These are phyloP conservation scores for Lindbergichthys nudifrons DNA, from an alignment of 2,797 vertebrate genomes.

Conservation along the genomic window DNA sequence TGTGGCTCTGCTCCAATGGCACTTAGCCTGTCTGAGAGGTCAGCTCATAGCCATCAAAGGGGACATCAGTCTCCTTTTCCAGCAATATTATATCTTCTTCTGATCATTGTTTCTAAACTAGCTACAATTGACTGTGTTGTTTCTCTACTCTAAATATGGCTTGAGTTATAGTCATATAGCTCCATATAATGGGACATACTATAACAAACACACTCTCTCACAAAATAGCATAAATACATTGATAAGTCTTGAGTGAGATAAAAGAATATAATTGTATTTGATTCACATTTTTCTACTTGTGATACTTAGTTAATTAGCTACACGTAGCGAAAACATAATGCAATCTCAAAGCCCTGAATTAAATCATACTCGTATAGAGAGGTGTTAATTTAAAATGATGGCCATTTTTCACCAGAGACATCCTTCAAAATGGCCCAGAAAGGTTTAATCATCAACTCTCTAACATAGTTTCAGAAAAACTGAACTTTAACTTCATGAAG, in stretches of 20 bases:
- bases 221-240: not conserved
- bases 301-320: not conserved
- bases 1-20: constrained; percentile 66
- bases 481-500: not conserved
- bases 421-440: not conserved
- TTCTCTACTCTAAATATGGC: not conserved
- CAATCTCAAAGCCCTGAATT: not conserved
- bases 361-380: not conserved
- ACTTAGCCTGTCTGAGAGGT: constrained; percentile 74
- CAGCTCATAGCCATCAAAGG: constrained; percentile 48
- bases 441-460: not conserved
- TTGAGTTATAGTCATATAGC: not conserved
- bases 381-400: not conserved
- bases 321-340: not conserved
- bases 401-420: not conserved
- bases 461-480: not conserved
- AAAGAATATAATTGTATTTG: not conserved
- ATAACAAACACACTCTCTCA: not conserved
- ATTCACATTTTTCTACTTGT: not conserved
- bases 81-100: not conserved
- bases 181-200: not conserved
- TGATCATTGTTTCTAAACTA: not conserved
- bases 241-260: not conserved
- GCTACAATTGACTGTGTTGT: not conserved
- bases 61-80: constrained; percentile 24